Percentiles rank a stretch among this genome's conserved stretches.
Conservation (phyloP, 2,888 invertebrate genomes). For the Pyrgus malvae region DNA sequence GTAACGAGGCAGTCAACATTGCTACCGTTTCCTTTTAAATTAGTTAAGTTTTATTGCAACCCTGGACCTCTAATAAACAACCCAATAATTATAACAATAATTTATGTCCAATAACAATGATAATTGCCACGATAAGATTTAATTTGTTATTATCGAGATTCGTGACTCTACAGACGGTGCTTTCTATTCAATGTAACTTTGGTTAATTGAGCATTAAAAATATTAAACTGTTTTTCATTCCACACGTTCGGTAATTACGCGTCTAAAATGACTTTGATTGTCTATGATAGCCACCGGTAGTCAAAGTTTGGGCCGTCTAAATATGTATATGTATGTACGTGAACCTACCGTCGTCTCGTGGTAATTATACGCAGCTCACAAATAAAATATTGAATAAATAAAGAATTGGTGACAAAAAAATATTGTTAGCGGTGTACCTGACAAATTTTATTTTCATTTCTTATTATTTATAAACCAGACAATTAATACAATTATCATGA, state of each 20-base stretch:
- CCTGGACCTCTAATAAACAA: constrained; percentile 15
- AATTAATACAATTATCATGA: too few species aligned
- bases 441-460: too few species aligned
- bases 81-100: constrained; percentile 19
- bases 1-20: not conserved
- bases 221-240: constrained; percentile 25
- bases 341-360: too few species aligned
- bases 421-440: too few species aligned
- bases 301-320: not conserved
- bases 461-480: too few species aligned
- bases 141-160: constrained; percentile 27
- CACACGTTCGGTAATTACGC: constrained; percentile 9
- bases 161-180: constrained; percentile 23
- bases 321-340: too few species aligned
- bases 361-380: too few species aligned
- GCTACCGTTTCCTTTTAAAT: constrained; percentile 13
- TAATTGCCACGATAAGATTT: constrained; percentile 29
- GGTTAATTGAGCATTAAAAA: constrained; percentile 24
- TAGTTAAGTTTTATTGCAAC: constrained; percentile 9
- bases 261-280: constrained; percentile 21
- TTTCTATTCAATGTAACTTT: constrained; percentile 28
- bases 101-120: constrained; percentile 22
- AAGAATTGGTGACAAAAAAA: too few species aligned
- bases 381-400: too few species aligned
- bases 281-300: constrained; percentile 4